Percentiles rank a stretch among this genome's conserved stretches.
These are phyloP conservation scores for Parazoanthus atlanticus DNA, from an alignment of 92 coral and sea anemone genomes.

Conservation along the genomic window DNA sequence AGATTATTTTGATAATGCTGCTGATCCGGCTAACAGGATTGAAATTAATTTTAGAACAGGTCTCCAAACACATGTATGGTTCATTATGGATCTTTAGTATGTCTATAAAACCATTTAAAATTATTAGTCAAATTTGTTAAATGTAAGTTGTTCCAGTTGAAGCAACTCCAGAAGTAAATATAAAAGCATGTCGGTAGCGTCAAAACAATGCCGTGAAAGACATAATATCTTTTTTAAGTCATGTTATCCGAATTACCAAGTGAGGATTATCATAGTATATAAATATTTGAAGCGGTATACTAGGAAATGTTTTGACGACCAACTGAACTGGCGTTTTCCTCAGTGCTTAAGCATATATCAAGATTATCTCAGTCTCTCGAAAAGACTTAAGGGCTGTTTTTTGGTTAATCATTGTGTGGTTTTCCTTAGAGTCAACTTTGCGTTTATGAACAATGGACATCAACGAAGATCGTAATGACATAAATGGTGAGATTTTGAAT, in stretches of 20 bases:
- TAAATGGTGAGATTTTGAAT: not conserved
- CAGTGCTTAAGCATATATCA: no score
- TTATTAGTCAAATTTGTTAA: not conserved
- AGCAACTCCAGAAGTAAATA: not conserved
- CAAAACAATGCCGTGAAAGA: not conserved
- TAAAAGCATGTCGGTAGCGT: not conserved
- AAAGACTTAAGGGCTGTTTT: not conserved
- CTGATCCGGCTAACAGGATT: not conserved
- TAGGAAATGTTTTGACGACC: no score
- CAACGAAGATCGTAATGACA: no score
- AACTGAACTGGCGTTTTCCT: no score
- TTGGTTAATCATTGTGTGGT: not conserved
- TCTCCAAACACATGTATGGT: not conserved
- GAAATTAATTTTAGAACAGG: not conserved
- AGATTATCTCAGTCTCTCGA: not conserved
- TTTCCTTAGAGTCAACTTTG: not conserved
- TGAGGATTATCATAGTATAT: no score
- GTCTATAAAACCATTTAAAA: not conserved
- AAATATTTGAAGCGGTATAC: no score
- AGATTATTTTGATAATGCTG: not conserved
- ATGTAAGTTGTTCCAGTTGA: not conserved
- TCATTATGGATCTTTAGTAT: not conserved
- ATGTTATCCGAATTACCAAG: no score
- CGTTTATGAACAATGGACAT: not conserved
- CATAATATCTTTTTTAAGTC: no score